These are phyloP conservation scores for Misgurnus mizolepis DNA, from an alignment of 2,113 vertebrate genomes.

Conservation along the genomic window DNA sequence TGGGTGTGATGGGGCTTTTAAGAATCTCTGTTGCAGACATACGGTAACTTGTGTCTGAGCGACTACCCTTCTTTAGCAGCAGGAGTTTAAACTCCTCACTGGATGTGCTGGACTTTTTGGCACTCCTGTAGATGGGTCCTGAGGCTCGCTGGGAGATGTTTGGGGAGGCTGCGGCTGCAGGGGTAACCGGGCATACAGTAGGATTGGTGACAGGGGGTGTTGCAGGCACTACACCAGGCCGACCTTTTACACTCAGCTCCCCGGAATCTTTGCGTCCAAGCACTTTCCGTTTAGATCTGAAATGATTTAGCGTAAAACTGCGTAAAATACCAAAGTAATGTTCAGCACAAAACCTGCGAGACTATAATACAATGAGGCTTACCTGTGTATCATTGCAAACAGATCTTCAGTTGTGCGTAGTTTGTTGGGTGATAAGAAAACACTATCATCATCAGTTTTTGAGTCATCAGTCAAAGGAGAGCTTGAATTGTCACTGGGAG, in stretches of 20 bases:
- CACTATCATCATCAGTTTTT: conserved; percentile 85
- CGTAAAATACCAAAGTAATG: not conserved
- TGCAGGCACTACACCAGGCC: conserved; percentile 70
- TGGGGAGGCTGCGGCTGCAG: conserved; percentile 61
- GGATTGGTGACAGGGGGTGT: conserved; percentile 56
- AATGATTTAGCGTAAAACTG: not conserved
- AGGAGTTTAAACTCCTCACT: conserved; percentile 97
- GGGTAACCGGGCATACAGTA: conserved; percentile 53
- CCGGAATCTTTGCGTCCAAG: conserved; percentile 97
- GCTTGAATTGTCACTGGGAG: conserved; percentile 87
- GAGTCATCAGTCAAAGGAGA: conserved; percentile 91
- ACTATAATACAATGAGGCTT: conserved; percentile 49
- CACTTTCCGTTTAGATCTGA: conserved; percentile 97
- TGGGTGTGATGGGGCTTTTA: conserved; percentile 94
- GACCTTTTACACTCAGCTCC: conserved; percentile 83
- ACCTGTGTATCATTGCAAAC: conserved; percentile 99
- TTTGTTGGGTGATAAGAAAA: conserved; percentile 91
- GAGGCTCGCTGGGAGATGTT: conserved; percentile 84
- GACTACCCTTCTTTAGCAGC: conserved; percentile 93
- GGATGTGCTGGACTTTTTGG: conserved; percentile 95
- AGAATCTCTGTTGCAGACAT: conserved; percentile 98
- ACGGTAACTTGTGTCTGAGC: conserved; percentile 93
- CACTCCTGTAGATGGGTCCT: conserved; percentile 94
- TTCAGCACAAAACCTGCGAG: not conserved
- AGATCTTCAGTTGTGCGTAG: conserved; percentile 96